phyloP scores from a whole-genome alignment of 2,113 vertebrate genomes.

The Spilogale gracilis region DNA sequence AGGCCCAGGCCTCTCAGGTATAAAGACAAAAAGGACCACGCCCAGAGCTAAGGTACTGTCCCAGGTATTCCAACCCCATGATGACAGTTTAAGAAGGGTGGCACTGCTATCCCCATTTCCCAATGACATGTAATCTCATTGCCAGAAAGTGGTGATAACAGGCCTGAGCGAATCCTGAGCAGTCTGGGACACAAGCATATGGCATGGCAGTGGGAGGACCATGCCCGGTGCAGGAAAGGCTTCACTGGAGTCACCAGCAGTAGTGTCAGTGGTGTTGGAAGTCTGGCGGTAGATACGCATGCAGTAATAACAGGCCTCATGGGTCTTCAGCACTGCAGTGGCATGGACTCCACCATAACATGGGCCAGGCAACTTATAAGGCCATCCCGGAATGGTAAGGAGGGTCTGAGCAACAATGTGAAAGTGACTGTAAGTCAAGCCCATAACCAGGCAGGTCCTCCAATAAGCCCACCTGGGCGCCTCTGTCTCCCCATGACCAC shows the following conservation, averaged over 20 bases:
- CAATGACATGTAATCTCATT: background rate
- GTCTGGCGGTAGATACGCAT: background rate
- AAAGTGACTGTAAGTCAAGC: background rate
- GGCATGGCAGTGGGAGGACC: background rate
- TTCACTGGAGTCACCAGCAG: background rate
- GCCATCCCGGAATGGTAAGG: background rate
- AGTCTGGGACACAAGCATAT: background rate
- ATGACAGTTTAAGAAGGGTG: background rate
- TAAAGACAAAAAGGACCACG: background rate
- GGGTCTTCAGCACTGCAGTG: background rate
- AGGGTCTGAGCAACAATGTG: background rate
- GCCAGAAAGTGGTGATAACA: background rate
- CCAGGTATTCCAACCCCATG: background rate
- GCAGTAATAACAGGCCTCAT: background rate
- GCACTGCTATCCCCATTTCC: background rate
- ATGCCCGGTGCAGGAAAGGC: background rate
- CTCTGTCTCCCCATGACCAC: background rate
- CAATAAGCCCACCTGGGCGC: background rate
- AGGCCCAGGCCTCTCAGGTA: background rate
- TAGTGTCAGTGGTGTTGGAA: background rate
- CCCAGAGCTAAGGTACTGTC: background rate
- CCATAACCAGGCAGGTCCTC: background rate
- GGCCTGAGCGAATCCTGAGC: background rate
- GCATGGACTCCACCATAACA: background rate
- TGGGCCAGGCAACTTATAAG: background rate